phyloP scores from a whole-genome alignment of 2,797 vertebrate species.

The Hybognathus amarus region DNA sequence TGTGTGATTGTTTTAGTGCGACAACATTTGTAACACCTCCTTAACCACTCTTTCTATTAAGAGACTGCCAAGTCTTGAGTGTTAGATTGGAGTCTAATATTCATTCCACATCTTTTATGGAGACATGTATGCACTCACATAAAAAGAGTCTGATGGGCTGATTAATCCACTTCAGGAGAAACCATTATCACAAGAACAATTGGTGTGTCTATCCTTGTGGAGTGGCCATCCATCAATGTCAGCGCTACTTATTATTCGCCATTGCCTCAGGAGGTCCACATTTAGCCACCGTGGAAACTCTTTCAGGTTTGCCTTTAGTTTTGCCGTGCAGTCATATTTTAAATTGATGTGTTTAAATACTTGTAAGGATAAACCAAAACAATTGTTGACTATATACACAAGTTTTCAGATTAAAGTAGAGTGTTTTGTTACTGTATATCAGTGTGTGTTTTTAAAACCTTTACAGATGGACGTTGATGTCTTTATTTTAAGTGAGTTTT shows the following conservation, averaged over 20 bases:
- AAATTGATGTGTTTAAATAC: neutral
- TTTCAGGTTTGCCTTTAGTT: conserved; percentile 36
- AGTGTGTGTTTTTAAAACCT: neutral
- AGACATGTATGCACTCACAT: conserved; percentile 49
- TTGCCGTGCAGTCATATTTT: neutral
- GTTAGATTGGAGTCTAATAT: conserved; percentile 52
- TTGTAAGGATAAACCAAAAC: conserved; percentile 35
- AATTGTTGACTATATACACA: neutral
- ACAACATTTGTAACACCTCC: conserved; percentile 39
- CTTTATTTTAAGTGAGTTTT: conserved; percentile 20
- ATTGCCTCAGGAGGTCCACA: conserved; percentile 66
- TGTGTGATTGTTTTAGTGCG: conserved; percentile 23
- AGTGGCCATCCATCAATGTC: conserved; percentile 78
- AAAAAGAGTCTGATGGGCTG: conserved; percentile 58
- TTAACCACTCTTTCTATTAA: conserved; percentile 31
- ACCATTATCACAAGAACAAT: conserved; percentile 80
- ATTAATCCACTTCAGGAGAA: conserved; percentile 76
- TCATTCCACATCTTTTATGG: conserved; percentile 57
- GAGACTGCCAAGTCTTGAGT: conserved; percentile 24
- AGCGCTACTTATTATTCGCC: conserved; percentile 70
- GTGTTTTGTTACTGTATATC: neutral
- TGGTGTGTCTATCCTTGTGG: conserved; percentile 72
- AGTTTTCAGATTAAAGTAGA: neutral
- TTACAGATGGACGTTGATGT: neutral
- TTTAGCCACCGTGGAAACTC: conserved; percentile 50